A percentile compares a stretch with the other conserved stretches of the same genome.
Evolutionary conservation across 2,113 vertebrate species (phyloP).

Genomic region (Uropsilus gracilis): DNA sequence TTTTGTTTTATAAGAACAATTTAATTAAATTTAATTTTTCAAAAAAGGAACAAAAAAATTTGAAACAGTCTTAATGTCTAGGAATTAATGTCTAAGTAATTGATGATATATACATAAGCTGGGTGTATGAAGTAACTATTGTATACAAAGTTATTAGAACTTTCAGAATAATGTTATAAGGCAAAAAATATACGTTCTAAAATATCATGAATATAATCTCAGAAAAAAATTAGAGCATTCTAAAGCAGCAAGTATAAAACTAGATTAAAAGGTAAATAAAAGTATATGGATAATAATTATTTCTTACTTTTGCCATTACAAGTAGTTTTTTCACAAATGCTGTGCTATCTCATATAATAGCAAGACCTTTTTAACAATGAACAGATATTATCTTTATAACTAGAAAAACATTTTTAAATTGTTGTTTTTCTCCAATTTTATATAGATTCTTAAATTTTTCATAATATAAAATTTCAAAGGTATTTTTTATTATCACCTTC

Average conservation of each 20-base stretch:
- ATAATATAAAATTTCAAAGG: not conserved
- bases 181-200: slow-evolving; percentile 20
- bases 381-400: not conserved
- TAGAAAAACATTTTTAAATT: not conserved
- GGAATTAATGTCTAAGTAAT: slow-evolving; percentile 1
- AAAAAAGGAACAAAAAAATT: not conserved
- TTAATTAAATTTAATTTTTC: not conserved
- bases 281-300: not conserved
- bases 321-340: not conserved
- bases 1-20: slow-evolving; percentile 15
- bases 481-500: not conserved
- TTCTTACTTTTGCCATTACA: not conserved
- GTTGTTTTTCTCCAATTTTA: not conserved
- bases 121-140: not conserved
- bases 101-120: not conserved
- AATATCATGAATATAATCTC: not conserved
- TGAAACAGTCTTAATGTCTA: slow-evolving; percentile 29
- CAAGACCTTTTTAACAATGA: not conserved
- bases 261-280: slow-evolving; percentile 11
- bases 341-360: not conserved
- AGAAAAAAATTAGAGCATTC: not conserved
- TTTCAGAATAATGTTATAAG: not conserved
- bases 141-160: not conserved
- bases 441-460: not conserved
- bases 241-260: not conserved